Percentiles rank a stretch among this genome's conserved stretches.
These are phyloP conservation scores for Artibeus lituratus DNA, from an alignment of 2,797 vertebrate species.

Conservation along the genomic window DNA sequence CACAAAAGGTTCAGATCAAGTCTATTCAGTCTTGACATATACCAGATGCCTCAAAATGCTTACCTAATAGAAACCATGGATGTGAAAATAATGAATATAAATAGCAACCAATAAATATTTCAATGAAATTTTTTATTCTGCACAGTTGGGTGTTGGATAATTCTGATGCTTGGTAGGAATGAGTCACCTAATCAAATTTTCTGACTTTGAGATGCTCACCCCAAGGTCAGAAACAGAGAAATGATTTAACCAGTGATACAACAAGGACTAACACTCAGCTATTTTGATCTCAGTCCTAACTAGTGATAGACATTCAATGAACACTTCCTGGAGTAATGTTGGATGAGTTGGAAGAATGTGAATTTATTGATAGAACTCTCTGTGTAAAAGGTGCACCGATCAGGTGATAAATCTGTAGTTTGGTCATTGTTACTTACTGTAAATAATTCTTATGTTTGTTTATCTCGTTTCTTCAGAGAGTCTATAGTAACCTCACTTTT, in stretches of 20 bases:
- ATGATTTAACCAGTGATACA: not conserved
- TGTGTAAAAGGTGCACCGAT: not conserved
- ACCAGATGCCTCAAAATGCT: constrained; percentile 28
- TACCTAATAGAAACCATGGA: not conserved
- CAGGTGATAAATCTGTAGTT: not conserved
- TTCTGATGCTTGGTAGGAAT: not conserved
- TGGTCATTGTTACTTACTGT: not conserved
- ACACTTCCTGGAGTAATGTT: not conserved
- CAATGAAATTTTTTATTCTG: not conserved
- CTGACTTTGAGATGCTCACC: not conserved
- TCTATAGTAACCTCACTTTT: not conserved
- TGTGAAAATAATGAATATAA: not conserved
- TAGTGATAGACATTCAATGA: not conserved
- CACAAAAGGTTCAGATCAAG: constrained; percentile 52
- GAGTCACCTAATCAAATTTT: not conserved
- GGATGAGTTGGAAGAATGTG: not conserved
- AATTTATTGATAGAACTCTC: not conserved
- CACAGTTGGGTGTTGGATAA: not conserved
- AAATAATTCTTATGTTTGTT: not conserved
- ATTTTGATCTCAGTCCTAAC: not conserved
- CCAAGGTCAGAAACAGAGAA: not conserved
- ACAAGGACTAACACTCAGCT: not conserved
- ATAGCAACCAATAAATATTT: constrained; percentile 2
- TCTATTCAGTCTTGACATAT: constrained; percentile 3
- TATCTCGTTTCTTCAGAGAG: not conserved